These are phyloP conservation scores for Onthophagus taurus DNA, from an alignment of 1,140 invertebrate species.

Conservation along the genomic window DNA sequence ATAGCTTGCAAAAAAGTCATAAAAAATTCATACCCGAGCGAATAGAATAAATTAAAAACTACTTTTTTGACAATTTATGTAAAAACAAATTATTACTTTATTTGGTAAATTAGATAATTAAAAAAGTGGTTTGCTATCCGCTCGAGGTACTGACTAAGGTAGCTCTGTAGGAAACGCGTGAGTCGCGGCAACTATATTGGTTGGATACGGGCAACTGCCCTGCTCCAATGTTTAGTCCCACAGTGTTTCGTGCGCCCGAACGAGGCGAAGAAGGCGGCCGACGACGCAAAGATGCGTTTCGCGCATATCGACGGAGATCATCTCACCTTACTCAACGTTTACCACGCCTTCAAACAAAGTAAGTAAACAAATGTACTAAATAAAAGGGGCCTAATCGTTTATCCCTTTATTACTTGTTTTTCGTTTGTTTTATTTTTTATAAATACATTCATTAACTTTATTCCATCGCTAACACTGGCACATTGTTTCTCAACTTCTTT, in stretches of 20 bases:
- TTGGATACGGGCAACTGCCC: slow-evolving; percentile 45
- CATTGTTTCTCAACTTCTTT: no score
- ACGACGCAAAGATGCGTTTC: slow-evolving; percentile 98
- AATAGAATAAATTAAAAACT: no score
- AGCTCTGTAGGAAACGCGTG: slow-evolving; percentile 42
- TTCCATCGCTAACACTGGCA: no score
- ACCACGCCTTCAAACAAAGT: slow-evolving; percentile 99
- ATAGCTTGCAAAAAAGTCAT: no score
- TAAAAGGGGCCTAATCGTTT: neutral
- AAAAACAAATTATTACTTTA: no score
- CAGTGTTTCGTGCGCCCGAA: slow-evolving; percentile 99
- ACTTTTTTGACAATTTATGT: no score
- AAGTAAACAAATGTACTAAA: slow-evolving; percentile 45
- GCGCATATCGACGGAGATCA: slow-evolving; percentile 99
- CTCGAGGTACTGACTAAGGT: slow-evolving; percentile 34
- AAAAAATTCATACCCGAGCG: no score
- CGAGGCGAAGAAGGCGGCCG: slow-evolving; percentile 97
- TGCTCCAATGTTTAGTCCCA: slow-evolving; percentile 71
- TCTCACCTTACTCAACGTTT: slow-evolving; percentile 87
- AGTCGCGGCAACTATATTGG: slow-evolving; percentile 45
- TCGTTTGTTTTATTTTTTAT: no score
- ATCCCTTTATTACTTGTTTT: no score
- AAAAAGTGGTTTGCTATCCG: no score
- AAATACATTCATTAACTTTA: no score
- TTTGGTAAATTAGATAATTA: no score